A percentile compares a stretch with the other conserved stretches of the same genome.
These are phyloP conservation scores for Chouioia cunea DNA, from an alignment of 2,888 invertebrate genomes.

Conservation along the genomic window DNA sequence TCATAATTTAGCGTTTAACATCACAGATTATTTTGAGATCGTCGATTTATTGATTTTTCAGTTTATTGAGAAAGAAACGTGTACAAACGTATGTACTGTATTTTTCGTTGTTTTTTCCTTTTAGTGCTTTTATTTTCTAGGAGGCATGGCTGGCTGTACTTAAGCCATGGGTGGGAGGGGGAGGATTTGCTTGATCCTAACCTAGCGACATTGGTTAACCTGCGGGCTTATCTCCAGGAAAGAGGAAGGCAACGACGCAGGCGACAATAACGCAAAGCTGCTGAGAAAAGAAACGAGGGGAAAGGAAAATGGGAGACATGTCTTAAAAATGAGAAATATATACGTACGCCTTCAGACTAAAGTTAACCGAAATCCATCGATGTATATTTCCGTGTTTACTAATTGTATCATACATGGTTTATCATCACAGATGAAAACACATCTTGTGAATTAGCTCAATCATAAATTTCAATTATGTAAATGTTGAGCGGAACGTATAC, in stretches of 20 bases:
- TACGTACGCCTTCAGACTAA: conserved; percentile 3
- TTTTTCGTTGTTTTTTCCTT: not conserved
- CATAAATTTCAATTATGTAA: too few species aligned
- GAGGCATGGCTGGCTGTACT: conserved; percentile 18
- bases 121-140: not conserved
- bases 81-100: too few species aligned
- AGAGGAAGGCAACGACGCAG: conserved; percentile 35
- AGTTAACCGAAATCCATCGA: too few species aligned
- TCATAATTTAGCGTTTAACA: too few species aligned
- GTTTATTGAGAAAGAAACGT: too few species aligned
- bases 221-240: conserved; percentile 49
- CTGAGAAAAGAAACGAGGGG: conserved; percentile 14
- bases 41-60: too few species aligned
- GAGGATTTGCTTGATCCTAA: conserved; percentile 51
- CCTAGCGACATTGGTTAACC: conserved; percentile 47
- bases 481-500: too few species aligned
- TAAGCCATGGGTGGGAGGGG: conserved; percentile 45
- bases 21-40: too few species aligned
- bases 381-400: too few species aligned
- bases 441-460: too few species aligned
- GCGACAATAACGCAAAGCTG: conserved; percentile 19
- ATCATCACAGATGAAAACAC: too few species aligned
- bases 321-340: conserved; percentile 25
- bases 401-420: too few species aligned
- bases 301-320: conserved; percentile 15